Evolutionary conservation across 23 tunicate species (phyloP), one percentile per base, ranked within the genome.

Genomic region (Halocynthia aurantium): DNA sequence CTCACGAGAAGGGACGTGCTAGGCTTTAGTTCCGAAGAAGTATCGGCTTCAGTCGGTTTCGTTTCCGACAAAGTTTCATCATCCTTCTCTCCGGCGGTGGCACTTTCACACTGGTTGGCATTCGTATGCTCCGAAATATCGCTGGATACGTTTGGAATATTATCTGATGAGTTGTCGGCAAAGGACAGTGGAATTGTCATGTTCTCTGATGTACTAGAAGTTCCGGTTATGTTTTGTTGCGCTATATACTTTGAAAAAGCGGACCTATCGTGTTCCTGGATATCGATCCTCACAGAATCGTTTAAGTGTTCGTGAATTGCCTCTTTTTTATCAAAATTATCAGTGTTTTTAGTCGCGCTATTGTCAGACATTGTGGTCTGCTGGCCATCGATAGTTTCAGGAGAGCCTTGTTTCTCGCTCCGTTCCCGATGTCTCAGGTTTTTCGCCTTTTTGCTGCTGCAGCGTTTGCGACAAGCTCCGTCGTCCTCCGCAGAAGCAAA

Each of bases 241-340:
- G 70, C 5, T 11, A 65, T 6, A 2, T 65, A 65, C 70, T 65
- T 65, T 15, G 10, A 8, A 65, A 65, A 65, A 65, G 70, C 70
- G 31, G 70, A 65, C 17, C n/a, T 13, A 40, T 65, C 31, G 17
- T 15, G 15, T 11, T 15, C 9, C 31, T 0, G 22, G 19, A 65
- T 65, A 65, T 11, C 17, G 70, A 40, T 65, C 31, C 49, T 65
- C 0, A 20, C 19, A 0, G 9, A 20, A 65, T 40, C 22, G 31
- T 65, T 49, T 65, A 65, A 65, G 31, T 65, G 70, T 65, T 65
- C 70, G 70, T 65, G 70, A 65, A 65, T 65, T 10, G 31, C 70
- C 31, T 65, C 70, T 15, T 65, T 65, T 49, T 65, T 65, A 65
- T 65, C 70, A 65, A 65, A 65, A 1, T 11, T 65, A 65, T 11